A percentile compares a stretch with the other conserved stretches of the same genome.
These are phyloP conservation scores for Pantherophis vulpinus DNA, from an alignment of 2,797 vertebrate genomes.

Conservation along the genomic window DNA sequence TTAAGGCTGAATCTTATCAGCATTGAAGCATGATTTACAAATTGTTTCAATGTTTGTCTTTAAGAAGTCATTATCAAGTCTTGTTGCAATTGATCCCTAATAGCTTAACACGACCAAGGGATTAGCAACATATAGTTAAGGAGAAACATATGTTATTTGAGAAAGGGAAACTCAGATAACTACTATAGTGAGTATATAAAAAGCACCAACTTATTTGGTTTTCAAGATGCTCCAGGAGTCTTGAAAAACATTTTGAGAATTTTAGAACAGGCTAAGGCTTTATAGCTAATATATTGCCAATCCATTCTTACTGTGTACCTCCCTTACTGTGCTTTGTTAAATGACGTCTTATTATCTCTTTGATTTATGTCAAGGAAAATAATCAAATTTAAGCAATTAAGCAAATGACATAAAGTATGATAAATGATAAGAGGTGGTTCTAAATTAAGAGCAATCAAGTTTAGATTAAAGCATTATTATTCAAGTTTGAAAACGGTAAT, in stretches of 20 bases:
- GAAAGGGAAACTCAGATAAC: background rate
- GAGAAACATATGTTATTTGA: background rate
- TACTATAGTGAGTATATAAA: background rate
- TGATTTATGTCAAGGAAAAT: background rate
- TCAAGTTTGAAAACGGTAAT: background rate
- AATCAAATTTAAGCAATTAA: conserved; percentile 1
- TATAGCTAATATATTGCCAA: background rate
- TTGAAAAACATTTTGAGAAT: background rate
- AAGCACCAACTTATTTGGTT: background rate
- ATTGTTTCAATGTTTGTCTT: background rate
- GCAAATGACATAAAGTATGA: background rate
- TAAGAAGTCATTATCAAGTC: background rate
- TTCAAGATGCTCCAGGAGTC: background rate
- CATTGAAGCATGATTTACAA: background rate
- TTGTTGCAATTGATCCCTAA: background rate
- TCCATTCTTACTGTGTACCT: background rate
- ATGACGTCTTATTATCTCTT: background rate
- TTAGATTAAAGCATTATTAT: background rate
- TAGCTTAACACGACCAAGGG: background rate
- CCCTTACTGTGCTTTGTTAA: background rate
- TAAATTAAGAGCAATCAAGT: background rate
- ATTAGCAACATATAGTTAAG: background rate
- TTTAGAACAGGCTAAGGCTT: background rate
- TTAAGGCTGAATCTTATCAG: background rate
- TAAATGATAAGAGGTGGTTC: background rate